Conservation (phyloP, 1,140 invertebrate species). For the Pemphigus obesinymphae region DNA sequence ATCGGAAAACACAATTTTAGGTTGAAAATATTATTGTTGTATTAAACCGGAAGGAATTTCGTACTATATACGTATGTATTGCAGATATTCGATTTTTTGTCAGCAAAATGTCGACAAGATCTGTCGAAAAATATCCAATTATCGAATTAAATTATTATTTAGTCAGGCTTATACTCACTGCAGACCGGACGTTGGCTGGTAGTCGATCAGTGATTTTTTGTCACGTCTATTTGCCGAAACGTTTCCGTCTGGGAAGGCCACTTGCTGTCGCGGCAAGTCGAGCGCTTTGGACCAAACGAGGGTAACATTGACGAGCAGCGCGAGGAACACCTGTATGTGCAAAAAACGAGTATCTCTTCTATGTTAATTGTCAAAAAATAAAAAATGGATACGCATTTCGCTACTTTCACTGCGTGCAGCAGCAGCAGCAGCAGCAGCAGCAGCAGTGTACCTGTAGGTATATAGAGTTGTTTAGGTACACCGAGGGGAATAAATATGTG, state of each 20-base stretch:
- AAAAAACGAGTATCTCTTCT: too few species aligned
- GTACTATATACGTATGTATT: too few species aligned
- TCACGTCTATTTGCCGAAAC: background rate
- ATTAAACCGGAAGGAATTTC: too few species aligned
- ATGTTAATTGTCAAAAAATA: too few species aligned
- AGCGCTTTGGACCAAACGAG: conserved; percentile 39
- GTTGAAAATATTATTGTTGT: too few species aligned
- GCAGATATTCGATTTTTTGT: too few species aligned
- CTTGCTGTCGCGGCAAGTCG: conserved; percentile 27
- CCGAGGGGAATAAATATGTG: background rate
- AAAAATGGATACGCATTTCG: background rate
- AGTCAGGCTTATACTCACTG: conserved; percentile 35
- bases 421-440: too few species aligned
- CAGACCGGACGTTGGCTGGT: conserved; percentile 21
- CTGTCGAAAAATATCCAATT: too few species aligned
- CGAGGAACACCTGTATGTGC: conserved; percentile 30
- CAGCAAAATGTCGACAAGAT: too few species aligned
- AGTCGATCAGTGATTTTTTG: conserved; percentile 16
- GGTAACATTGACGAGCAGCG: conserved; percentile 19
- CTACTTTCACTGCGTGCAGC: background rate
- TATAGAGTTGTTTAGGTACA: background rate
- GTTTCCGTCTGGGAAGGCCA: background rate
- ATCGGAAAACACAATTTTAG: too few species aligned
- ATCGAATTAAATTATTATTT: too few species aligned
- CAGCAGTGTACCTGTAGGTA: too few species aligned